Evolutionary conservation across 92 coral and sea anemone genomes (phyloP).

Genomic region (Plumapathes pennacea): DNA sequence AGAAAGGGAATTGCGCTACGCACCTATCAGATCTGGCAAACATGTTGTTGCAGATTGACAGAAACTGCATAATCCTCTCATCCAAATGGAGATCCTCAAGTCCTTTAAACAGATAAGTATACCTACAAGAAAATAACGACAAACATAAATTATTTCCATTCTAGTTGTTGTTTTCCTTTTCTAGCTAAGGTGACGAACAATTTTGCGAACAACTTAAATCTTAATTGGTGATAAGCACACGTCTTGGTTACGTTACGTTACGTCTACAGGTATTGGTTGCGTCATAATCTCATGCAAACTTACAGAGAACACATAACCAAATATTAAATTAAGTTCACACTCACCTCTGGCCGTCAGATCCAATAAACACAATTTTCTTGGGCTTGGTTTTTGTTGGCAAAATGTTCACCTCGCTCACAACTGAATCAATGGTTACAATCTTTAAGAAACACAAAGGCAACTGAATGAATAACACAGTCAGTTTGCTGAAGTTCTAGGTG

Average conservation of each 20-base stretch:
- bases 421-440: slow-evolving; percentile 91
- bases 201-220: no score
- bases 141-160: background rate
- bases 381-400: slow-evolving; percentile 97
- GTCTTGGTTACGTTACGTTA: no score
- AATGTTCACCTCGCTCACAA: slow-evolving; percentile 80
- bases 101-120: slow-evolving; percentile 95
- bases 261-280: no score
- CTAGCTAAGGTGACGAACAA: no score
- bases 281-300: no score
- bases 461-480: background rate
- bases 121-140: slow-evolving; percentile 35
- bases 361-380: slow-evolving; percentile 91
- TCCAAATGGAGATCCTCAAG: slow-evolving; percentile 98
- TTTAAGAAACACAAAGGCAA: background rate
- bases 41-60: slow-evolving; percentile 97
- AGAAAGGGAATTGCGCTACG: no score
- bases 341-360: slow-evolving; percentile 97
- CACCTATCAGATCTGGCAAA: slow-evolving; percentile 98
- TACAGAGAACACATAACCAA: no score
- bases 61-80: slow-evolving; percentile 97
- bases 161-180: no score
- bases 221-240: no score
- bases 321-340: no score
- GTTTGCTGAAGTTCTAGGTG: no score